Percentiles rank a stretch among this genome's conserved stretches.
Evolutionary conservation across 2,113 vertebrate species (phyloP).

Genomic region (Grammomys dolichurus): DNA sequence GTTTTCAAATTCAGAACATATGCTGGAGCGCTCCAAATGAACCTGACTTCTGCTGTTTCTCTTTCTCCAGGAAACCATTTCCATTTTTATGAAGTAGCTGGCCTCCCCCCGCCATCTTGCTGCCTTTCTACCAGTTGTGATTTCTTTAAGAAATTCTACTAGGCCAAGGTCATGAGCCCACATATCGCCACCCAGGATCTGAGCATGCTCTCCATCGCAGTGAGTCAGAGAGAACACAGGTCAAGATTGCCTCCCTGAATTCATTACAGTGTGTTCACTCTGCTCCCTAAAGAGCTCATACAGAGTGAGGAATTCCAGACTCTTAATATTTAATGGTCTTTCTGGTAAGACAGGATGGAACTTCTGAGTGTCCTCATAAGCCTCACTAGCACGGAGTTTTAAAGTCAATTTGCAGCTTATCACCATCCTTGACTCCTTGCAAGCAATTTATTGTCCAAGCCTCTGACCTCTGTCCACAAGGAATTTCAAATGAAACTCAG

Average conservation of each 20-base stretch:
- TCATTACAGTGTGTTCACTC: not conserved
- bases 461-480: conserved; percentile 46
- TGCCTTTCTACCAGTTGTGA: conserved; percentile 55
- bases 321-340: conserved; percentile 38
- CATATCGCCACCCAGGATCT: not conserved
- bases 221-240: conserved; percentile 38
- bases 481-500: conserved; percentile 60
- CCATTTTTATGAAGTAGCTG: conserved; percentile 27
- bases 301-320: not conserved
- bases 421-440: conserved; percentile 17
- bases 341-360: conserved; percentile 36
- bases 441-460: conserved; percentile 55
- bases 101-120: not conserved
- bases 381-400: conserved; percentile 42
- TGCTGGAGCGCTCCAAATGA: conserved; percentile 75
- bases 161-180: conserved; percentile 42
- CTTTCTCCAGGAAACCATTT: conserved; percentile 68
- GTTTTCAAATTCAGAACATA: conserved; percentile 83
- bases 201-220: not conserved
- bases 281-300: conserved; percentile 13
- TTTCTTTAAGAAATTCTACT: conserved; percentile 52
- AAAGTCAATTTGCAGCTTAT: conserved; percentile 61
- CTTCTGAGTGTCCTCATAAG: conserved; percentile 13
- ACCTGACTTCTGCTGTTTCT: conserved; percentile 74
- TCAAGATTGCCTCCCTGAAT: not conserved